A percentile compares a stretch with the other conserved stretches of the same genome.
Evolutionary conservation across 2,888 invertebrate species (phyloP).

Genomic region (Hybos culiciformis): DNA sequence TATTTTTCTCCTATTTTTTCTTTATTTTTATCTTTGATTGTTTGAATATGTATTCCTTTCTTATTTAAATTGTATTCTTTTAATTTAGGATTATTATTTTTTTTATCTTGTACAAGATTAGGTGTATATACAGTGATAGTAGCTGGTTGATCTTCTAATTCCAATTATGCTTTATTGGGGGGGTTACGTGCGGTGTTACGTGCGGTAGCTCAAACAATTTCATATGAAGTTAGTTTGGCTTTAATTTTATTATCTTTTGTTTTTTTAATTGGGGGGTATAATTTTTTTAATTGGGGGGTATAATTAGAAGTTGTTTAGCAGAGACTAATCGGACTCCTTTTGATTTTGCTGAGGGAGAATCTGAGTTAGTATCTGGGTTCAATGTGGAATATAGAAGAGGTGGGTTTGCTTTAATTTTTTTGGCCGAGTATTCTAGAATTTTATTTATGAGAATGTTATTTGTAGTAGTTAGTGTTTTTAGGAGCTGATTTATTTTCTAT

Average conservation of each 20-base stretch:
- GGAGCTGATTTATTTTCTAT: slow-evolving; percentile 38
- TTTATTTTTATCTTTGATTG: slow-evolving; percentile 44
- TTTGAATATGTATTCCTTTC: slow-evolving; percentile 47
- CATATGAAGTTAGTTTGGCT: slow-evolving; percentile 58
- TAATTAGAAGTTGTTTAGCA: slow-evolving; percentile 47
- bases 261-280: slow-evolving; percentile 43
- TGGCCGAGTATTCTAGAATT: slow-evolving; percentile 55
- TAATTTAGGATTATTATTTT: slow-evolving; percentile 47
- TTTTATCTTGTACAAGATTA: slow-evolving; percentile 49
- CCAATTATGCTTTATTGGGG: slow-evolving; percentile 56
- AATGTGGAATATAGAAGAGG: slow-evolving; percentile 63
- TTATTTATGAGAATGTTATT: slow-evolving; percentile 51
- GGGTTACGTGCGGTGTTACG: slow-evolving; percentile 49
- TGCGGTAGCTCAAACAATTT: slow-evolving; percentile 66
- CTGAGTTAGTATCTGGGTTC: slow-evolving; percentile 66
- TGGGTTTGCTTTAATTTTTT: slow-evolving; percentile 59
- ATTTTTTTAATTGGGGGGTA: slow-evolving; percentile 37
- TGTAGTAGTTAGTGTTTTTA: slow-evolving; percentile 45
- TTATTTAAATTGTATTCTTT: slow-evolving; percentile 40
- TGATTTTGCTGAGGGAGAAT: slow-evolving; percentile 69
- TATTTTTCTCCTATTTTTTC: slow-evolving; percentile 45
- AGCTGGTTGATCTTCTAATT: slow-evolving; percentile 56
- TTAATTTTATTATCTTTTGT: slow-evolving; percentile 48
- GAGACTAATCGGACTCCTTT: slow-evolving; percentile 62
- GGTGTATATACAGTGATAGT: slow-evolving; percentile 50